These are phyloP conservation scores for Coracopsis vasa DNA, from an alignment of 2,113 vertebrate species.

Conservation along the genomic window DNA sequence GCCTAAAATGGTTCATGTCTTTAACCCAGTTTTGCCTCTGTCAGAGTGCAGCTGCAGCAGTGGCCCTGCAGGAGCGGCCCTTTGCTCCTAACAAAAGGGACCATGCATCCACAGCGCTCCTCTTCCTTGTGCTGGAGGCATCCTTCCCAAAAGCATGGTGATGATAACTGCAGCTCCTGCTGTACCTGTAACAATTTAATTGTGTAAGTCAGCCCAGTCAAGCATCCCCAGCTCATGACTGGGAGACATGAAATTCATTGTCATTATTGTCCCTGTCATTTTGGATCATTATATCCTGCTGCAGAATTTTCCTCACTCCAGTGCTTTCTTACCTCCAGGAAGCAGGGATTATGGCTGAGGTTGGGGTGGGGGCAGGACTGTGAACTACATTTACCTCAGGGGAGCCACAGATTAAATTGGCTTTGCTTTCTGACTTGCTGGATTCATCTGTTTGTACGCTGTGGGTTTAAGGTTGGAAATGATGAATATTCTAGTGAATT, in stretches of 20 bases:
- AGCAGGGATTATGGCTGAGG: constrained; percentile 86
- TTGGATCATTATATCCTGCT: constrained; percentile 95
- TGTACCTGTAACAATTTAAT: constrained; percentile 99
- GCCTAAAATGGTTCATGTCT: not conserved
- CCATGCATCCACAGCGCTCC: constrained; percentile 4
- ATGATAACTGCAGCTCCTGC: constrained; percentile 82
- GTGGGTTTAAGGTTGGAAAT: constrained; percentile 74
- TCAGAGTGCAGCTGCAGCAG: not conserved
- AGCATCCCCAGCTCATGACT: constrained; percentile 93
- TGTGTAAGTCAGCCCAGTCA: constrained; percentile 95
- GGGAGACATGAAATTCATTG: constrained; percentile 99
- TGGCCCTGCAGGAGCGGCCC: constrained; percentile 5
- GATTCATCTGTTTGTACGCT: constrained; percentile 78
- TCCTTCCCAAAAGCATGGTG: constrained; percentile 76
- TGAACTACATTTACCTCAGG: constrained; percentile 86
- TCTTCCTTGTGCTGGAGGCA: constrained; percentile 63
- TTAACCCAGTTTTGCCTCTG: constrained; percentile 60
- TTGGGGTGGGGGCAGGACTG: constrained; percentile 80
- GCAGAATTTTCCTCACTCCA: constrained; percentile 95
- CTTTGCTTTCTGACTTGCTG: constrained; percentile 82
- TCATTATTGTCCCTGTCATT: constrained; percentile 99
- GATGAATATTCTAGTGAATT: constrained; percentile 76
- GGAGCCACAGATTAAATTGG: constrained; percentile 92
- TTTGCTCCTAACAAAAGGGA: constrained; percentile 32
- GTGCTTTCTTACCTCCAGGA: constrained; percentile 95